Evolutionary conservation across 2,888 invertebrate species (phyloP).

Genomic region (Julus scandinavius): DNA sequence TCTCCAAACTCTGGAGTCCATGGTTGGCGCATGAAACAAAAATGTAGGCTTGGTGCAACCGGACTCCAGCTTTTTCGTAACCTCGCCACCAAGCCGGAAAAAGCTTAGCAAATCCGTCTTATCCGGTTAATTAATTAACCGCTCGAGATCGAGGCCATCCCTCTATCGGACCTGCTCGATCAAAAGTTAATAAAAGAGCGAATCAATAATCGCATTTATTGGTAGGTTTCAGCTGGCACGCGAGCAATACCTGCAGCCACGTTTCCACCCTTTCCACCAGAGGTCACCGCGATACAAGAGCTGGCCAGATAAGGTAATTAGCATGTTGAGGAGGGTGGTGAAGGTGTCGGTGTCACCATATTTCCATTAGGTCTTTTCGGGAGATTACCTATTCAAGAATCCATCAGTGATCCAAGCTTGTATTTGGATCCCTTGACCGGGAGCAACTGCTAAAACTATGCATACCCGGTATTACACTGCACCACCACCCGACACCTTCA

Average conservation of each 20-base stretch:
- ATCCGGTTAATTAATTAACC: slow-evolving; percentile 5
- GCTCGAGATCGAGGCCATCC: neutral
- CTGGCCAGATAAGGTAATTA: too few species aligned
- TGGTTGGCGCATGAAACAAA: too few species aligned
- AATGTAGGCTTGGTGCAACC: too few species aligned
- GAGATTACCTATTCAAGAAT: too few species aligned
- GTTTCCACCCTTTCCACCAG: neutral
- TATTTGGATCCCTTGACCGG: neutral
- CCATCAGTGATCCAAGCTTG: too few species aligned
- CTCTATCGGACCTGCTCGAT: neutral
- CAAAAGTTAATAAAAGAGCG: slow-evolving; percentile 12
- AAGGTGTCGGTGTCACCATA: neutral
- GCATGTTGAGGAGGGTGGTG: too few species aligned
- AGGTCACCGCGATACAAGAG: neutral
- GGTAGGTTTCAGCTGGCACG: neutral
- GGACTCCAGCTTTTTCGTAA: too few species aligned
- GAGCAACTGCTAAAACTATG: too few species aligned
- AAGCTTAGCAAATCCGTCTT: neutral
- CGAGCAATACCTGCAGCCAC: neutral
- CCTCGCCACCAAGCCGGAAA: too few species aligned
- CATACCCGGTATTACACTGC: too few species aligned
- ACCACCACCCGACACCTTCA: too few species aligned
- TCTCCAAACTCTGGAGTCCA: too few species aligned
- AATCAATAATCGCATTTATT: neutral
- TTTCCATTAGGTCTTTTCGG: neutral